Evolutionary conservation across 2,797 vertebrate genomes (phyloP), one percentile per base, ranked within the genome.

Genomic region (Threskiornis aethiopicus): DNA sequence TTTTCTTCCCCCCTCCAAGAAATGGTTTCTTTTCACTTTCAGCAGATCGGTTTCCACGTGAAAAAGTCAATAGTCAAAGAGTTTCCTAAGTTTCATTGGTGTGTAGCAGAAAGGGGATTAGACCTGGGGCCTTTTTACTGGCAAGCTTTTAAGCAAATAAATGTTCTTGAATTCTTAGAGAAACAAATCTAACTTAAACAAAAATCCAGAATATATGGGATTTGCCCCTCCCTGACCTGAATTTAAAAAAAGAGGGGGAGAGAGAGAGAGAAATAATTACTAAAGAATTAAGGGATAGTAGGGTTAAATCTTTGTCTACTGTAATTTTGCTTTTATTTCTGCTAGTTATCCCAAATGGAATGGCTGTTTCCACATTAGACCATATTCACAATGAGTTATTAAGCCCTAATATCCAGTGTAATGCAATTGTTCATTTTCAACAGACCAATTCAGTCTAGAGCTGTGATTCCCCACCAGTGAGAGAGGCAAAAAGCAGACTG

Each of bases 1-100:
- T 96, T 91, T 87, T 83, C 52, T 59, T 78, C 44, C 67, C 51
- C 84, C 47, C 77, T 79, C 65, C 80, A 96, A 96, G 88, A 84
- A 96, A 94, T 35, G 80, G 91, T 86, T 92, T 93, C 96, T 95
- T 97, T 97, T 97, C 93, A 96, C 77, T 96, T 97, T 84, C 88
- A 93, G 90, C 86, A 85, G 96, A 96, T 97, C 91, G 7, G 96
- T 96, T 97, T 97, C 96, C 96, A 93, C 85, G 80, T 95, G 97
- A 97, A 97, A 96, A 97, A 97, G 97, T 96, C 97, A 97, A 97
- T 95, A 95, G 96, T 94, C 96, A 96, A 97, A 95, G 96, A 96
- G 96, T 91, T 97, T 95, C 89, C 95, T 95, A 97, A 95, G 52
- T 95, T 96, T 95, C 94, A 95, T 85, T 96, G 96, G 95, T 96